A percentile compares a stretch with the other conserved stretches of the same genome.
These are phyloP conservation scores for Atopsyche davidsoni DNA, from an alignment of 1,140 invertebrate genomes.

Conservation along the genomic window DNA sequence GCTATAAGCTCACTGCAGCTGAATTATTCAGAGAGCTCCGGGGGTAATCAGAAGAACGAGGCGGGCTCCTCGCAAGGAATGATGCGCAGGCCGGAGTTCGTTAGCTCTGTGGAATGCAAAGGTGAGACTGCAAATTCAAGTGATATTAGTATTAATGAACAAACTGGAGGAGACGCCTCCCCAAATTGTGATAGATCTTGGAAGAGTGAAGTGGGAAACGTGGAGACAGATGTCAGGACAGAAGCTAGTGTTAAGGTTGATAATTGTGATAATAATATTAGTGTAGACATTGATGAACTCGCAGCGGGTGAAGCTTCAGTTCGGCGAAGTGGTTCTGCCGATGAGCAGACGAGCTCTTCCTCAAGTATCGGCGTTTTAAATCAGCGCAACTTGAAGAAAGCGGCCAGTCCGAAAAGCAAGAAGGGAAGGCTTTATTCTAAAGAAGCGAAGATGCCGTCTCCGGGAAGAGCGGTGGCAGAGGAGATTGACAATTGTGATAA, in stretches of 20 bases:
- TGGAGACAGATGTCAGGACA: constrained; percentile 24
- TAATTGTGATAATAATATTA: constrained; percentile 29
- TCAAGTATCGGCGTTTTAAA: constrained; percentile 12
- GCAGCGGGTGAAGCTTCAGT: not conserved
- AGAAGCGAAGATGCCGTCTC: not conserved
- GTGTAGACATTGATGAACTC: constrained; percentile 6
- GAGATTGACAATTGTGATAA: constrained; percentile 11
- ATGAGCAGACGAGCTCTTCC: not conserved
- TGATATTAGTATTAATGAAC: constrained; percentile 27
- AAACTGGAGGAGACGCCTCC: not conserved
- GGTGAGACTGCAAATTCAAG: constrained; percentile 12
- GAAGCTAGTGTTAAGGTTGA: constrained; percentile 22
- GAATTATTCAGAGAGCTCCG: constrained; percentile 21
- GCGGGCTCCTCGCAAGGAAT: constrained; percentile 38
- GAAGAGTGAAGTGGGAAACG: constrained; percentile 17
- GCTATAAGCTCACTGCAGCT: constrained; percentile 19
- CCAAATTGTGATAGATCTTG: constrained; percentile 25
- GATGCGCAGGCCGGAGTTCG: constrained; percentile 37
- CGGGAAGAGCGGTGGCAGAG: not conserved
- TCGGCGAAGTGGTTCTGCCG: not conserved
- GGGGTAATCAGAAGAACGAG: constrained; percentile 36
- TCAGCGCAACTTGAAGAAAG: constrained; percentile 15
- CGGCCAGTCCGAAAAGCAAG: constrained; percentile 9
- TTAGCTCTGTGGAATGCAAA: constrained; percentile 2
- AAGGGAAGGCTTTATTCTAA: no score